Percentiles rank a stretch among this genome's conserved stretches.
Evolutionary conservation across 2,888 invertebrate species (phyloP).

Genomic region (Lordiphosa andalusiaca): DNA sequence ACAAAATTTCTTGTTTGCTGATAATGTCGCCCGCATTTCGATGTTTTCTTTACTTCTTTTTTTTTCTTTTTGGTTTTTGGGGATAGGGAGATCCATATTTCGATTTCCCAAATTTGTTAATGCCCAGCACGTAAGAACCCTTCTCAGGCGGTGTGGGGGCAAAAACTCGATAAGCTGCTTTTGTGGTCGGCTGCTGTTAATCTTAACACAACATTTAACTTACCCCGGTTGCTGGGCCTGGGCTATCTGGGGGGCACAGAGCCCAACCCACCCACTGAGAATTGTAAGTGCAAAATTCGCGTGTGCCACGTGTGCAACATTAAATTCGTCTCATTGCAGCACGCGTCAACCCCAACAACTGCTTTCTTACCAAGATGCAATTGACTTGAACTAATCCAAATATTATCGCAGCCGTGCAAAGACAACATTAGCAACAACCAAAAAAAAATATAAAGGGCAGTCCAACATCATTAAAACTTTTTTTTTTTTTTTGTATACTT

Average conservation of each 20-base stretch:
- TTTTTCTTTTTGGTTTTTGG: no score
- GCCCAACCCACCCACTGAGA: conserved; percentile 24
- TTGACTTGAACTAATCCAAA: conserved; percentile 78
- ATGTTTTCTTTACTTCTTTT: background rate
- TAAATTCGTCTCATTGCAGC: conserved; percentile 73
- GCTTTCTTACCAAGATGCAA: conserved; percentile 64
- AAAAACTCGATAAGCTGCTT: conserved; percentile 58
- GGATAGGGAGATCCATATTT: conserved; percentile 6
- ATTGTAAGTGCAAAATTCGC: conserved; percentile 44
- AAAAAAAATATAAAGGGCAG: conserved; percentile 20
- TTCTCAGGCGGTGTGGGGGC: conserved; percentile 12
- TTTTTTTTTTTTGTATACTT: conserved; percentile 29
- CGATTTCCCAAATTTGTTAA: conserved; percentile 28
- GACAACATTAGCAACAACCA: conserved; percentile 40
- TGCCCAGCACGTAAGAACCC: conserved; percentile 55
- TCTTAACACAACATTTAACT: conserved; percentile 74
- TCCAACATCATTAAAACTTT: conserved; percentile 64
- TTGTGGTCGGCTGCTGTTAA: conserved; percentile 60
- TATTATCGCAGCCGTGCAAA: conserved; percentile 68
- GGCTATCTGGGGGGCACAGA: conserved; percentile 46
- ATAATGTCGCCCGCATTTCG: conserved; percentile 58
- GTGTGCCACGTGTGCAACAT: conserved; percentile 72
- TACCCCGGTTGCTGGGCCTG: conserved; percentile 17
- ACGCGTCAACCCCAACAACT: conserved; percentile 31
- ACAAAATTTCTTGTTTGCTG: conserved; percentile 37